Percentiles rank a stretch among this genome's conserved stretches.
These are phyloP conservation scores for Tapera naevia DNA, from an alignment of 2,797 vertebrate genomes.

Conservation along the genomic window DNA sequence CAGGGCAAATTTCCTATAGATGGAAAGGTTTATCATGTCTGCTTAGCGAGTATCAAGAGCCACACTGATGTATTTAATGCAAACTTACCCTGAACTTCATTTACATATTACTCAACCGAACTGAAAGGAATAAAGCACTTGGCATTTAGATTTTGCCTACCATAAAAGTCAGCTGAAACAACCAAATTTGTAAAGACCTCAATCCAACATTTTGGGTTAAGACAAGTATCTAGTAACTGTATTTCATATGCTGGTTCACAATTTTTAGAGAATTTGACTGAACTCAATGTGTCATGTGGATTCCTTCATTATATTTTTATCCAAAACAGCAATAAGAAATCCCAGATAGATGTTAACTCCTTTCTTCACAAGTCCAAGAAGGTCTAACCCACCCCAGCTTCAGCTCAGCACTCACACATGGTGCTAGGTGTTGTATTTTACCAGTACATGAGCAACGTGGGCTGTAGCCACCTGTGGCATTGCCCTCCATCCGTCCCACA, in stretches of 20 bases:
- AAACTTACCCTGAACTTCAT: not conserved
- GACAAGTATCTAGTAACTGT: not conserved
- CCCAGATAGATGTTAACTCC: not conserved
- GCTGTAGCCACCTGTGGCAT: rapidly evolving
- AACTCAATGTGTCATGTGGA: not conserved
- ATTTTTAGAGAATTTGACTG: not conserved
- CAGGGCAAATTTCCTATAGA: not conserved
- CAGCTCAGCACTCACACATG: rapidly evolving
- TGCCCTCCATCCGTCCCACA: not conserved
- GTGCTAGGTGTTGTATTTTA: not conserved
- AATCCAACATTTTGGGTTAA: not conserved
- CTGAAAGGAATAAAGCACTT: not conserved
- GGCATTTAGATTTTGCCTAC: not conserved
- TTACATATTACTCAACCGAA: not conserved
- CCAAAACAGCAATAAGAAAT: not conserved
- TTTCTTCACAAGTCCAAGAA: not conserved
- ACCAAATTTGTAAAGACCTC: not conserved
- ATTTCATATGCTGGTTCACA: not conserved
- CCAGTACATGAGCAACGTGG: rapidly evolving
- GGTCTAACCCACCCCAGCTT: not conserved
- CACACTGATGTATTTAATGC: rapidly evolving
- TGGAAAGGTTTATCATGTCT: not conserved
- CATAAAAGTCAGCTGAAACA: not conserved
- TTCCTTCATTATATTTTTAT: not conserved
- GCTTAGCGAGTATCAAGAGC: not conserved